Evolutionary conservation across 35 echinoderm and acorn worm species (phyloP), one percentile per base, ranked within the genome.

Genomic region (Heliocidaris tuberculata): DNA sequence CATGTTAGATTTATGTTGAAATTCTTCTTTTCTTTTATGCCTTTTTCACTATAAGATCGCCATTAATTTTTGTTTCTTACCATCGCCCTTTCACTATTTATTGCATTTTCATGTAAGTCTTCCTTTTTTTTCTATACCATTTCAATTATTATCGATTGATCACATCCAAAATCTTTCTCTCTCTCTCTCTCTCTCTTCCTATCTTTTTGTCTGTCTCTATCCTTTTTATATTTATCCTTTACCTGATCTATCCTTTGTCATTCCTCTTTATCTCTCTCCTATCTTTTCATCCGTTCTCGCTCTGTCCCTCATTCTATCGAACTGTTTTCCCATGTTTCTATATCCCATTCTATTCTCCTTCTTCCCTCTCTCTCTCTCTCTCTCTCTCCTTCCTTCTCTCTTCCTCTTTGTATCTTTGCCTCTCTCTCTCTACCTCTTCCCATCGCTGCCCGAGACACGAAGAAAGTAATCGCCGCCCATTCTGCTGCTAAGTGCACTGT

Each of bases 391-490:
- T 16, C 60, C 19, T 4, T 24, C 61, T 71, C 65, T 78, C 65
- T 78, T n/a, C 27, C 21, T 24, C 21, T 7, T 5, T n/a, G 21
- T 78, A 78, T 78, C 65, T 24, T 27, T 78, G 19, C 6, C 60
- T 24, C 15, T 70, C 17, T 78, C 21, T 78, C 65, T 24, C 65
- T 78, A 78, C 65, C 65, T 78, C 65, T 78, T 78, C 35, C 35
- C 35, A 42, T 42, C 35, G 35, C 35, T n/a, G 27, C 21, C 65
- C 21, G 19, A 78, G 65, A 78, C 65, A 78, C 27, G 65, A 19
- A 78, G 65, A 78, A 78, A 78, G 65, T 78, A 78, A 78, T 78
- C 65, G 65, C 21, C 27, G 65, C 65, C 65, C 65, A 78, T 78
- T 78, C 65, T 78, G 17, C 65, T 27, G 65, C 65, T 78, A 78